Evolutionary conservation across 2,888 invertebrate species (phyloP), one percentile per base, ranked within the genome.

Genomic region (Trichopoda pennipes): DNA sequence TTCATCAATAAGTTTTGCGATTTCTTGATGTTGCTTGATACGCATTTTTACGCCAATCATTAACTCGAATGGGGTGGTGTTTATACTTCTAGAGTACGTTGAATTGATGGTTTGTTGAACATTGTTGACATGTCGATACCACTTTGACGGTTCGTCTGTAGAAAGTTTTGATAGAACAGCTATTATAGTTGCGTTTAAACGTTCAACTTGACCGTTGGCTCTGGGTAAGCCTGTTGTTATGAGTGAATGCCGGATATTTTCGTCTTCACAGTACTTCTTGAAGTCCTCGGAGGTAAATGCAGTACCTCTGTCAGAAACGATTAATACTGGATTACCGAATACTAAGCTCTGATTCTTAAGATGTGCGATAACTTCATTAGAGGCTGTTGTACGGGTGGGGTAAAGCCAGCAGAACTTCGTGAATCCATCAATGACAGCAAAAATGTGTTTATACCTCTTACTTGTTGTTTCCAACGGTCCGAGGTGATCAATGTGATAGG

Each of bases 321-420:
- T 87, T 55, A 86, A 84, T 16, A 32, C 74, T 8, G 90, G 90
- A 81, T 89, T 89, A 16, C 90, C 90, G 86, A n/a, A n/a, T 90
- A 69, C 84, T n/a, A 84, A 80, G 60, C 88, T 87, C 35, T 89
- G 88, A 9, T 82, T 38, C 6, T 73, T 78, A 4, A 90, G 53
- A 77, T 87, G 89, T 2, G 81, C 38, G 7, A 91, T 42, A 0
- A 86, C 87, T 58, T 91, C 90, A 28, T 84, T 85, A 3, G 86
- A 77, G 0, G 87, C 72, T 89, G 89, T 56, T 32, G 56, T 32
- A 6, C 32, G 32, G 0, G 86, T 86, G 0, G 89, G 89, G 72
- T 86, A 90, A 0, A 90, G 17, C 89, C 91, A 90, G 3, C 85
- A 85, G 85, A 90, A 90, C 63, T 90, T 91, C 0, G 89, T 89